A percentile compares a stretch with the other conserved stretches of the same genome.
Conservation (phyloP, 1,140 invertebrate species). For the Phymastichus coffea region DNA sequence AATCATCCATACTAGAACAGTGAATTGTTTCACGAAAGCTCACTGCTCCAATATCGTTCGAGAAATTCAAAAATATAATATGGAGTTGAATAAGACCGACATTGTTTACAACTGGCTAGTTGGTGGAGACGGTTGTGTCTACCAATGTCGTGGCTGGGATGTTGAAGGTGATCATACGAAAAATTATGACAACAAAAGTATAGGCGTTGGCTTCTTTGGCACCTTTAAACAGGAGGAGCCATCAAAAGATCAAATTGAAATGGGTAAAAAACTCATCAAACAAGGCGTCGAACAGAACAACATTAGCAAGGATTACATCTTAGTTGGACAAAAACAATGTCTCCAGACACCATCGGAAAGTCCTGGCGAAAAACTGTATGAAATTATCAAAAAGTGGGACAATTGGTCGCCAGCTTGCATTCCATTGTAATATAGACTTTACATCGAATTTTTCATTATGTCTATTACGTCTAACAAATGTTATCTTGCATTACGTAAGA, state of each 20-base stretch:
- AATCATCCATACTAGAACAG: constrained; percentile 70
- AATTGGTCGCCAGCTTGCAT: constrained; percentile 61
- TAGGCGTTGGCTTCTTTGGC: constrained; percentile 72
- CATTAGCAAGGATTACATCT: constrained; percentile 63
- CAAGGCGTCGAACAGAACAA: constrained; percentile 62
- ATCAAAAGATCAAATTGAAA: constrained; percentile 56
- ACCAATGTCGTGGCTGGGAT: constrained; percentile 75
- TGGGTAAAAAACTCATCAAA: constrained; percentile 62
- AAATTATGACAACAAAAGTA: constrained; percentile 67
- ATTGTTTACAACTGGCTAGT: constrained; percentile 76
- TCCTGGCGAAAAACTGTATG: constrained; percentile 65
- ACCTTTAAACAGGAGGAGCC: constrained; percentile 20
- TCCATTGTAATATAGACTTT: no score
- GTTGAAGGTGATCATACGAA: constrained; percentile 70
- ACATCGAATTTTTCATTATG: no score
- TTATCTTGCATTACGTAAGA: no score
- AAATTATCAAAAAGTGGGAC: constrained; percentile 65
- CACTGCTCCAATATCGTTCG: constrained; percentile 57
- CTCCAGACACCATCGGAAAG: constrained; percentile 63
- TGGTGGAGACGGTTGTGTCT: constrained; percentile 74
- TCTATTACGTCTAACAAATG: no score
- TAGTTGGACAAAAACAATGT: constrained; percentile 70
- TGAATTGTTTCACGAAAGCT: constrained; percentile 57
- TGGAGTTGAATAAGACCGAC: constrained; percentile 65
- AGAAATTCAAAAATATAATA: constrained; percentile 70